Percentiles rank a stretch among this genome's conserved stretches.
Evolutionary conservation across 2,113 vertebrate species (phyloP).

Genomic region (Triplophysa siluroides): DNA sequence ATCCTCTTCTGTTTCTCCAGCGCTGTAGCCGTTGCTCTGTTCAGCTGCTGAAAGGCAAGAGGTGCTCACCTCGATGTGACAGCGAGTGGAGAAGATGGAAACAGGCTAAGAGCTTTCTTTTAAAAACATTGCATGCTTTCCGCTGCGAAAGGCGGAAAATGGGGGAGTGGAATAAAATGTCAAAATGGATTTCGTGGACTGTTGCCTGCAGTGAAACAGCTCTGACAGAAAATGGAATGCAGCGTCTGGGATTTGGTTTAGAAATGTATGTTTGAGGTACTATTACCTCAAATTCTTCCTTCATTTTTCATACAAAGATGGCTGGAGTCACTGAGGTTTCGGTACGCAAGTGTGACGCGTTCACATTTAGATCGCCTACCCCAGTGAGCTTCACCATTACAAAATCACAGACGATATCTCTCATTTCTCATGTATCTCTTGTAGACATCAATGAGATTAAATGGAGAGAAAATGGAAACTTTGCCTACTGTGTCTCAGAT

Average conservation of each 20-base stretch:
- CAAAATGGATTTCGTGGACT: conserved; percentile 2
- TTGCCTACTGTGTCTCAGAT: too few relatives aligned
- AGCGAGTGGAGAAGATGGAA: not conserved
- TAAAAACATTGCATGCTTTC: not conserved
- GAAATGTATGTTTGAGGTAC: not conserved
- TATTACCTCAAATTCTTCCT: not conserved
- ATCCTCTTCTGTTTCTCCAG: not conserved
- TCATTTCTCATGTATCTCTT: too few relatives aligned
- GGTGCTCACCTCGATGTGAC: not conserved
- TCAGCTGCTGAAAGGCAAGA: not conserved
- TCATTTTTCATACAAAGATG: not conserved
- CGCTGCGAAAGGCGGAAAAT: not conserved
- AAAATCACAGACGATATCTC: too few relatives aligned
- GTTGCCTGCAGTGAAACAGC: not conserved
- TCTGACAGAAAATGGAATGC: not conserved
- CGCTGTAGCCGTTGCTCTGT: not conserved
- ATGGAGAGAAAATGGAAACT: too few relatives aligned
- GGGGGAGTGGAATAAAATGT: conserved; percentile 8
- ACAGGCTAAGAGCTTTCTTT: conserved; percentile 1
- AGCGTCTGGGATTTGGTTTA: not conserved
- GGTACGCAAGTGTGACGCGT: not conserved
- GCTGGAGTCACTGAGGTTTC: not conserved
- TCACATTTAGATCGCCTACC: too few relatives aligned
- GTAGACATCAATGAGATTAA: too few relatives aligned
- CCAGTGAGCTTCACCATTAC: too few relatives aligned